Evolutionary conservation across 37 sponge, comb jelly and placozoan genomes (phyloP), one percentile per base, ranked within the genome.

Genomic region (Beroe ovata): DNA sequence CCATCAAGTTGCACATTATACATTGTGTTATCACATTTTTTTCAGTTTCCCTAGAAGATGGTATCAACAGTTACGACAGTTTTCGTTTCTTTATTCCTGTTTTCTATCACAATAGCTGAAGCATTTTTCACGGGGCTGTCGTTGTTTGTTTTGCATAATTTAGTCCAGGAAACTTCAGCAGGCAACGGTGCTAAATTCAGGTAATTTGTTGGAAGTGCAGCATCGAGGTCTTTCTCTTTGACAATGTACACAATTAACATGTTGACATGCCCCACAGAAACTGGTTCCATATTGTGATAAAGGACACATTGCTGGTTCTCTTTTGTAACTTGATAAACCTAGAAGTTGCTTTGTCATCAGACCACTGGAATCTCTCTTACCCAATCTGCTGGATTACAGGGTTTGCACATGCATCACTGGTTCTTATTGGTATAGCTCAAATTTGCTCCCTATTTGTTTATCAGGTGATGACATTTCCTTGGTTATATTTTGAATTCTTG

Each of bases 371-470:
- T 30, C 34, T 66, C 18, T 66, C 69, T 6, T 4, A 66, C 2
- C 69, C 69, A 2, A 30, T 66, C 36, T 66, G 69, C 35, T 66
- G 69, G 69, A 66, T 66, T 34, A 66, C 69, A 34, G 69, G 69
- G 34, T 66, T 34, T 66, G 6, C 6, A 14, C 69, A 66, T 30
- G 69, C 34, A 37, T 14, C 69, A 34, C 36, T 66, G 35, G 35
- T 66, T 66, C 16, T 66, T 1, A 1, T 66, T 3, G 69, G 69
- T 1, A 66, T 66, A 19, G 30, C 32, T 30, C 19, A 29, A 3
- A 30, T 66, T 29, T 66, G 69, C 34, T 25, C 69, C 35, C 25
- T 32, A 32, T 30, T 29, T 25, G 25, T 66, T 66, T 66, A 66
- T 18, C 69, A 66, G 69, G 69, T 66, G 8, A 66, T 47, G n/a